Evolutionary conservation across 2,113 vertebrate genomes (phyloP), one percentile per base, ranked within the genome.

Genomic region (Pseudorasbora parva): DNA sequence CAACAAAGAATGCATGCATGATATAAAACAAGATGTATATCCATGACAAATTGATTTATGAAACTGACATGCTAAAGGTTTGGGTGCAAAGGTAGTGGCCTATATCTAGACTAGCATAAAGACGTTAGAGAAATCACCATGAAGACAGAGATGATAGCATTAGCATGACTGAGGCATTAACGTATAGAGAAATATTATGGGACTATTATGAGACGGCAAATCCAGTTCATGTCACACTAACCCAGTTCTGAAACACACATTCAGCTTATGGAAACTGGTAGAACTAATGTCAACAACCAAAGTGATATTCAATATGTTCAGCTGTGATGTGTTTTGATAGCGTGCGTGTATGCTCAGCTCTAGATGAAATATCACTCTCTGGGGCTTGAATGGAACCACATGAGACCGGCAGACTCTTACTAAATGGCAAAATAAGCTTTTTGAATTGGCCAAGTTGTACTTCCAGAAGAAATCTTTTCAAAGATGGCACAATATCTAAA

Each of bases 261-360:
- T 71, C 49, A 56, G 30, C 8, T 15, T 23, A 57, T 54, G 91
- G 91, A 83, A 82, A 75, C 17, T 89, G 88, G 89, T 92, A 88
- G 90, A 78, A 85, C 75, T 37, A 76, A 88, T 91, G 88, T 92
- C 91, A 89, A 90, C 91, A 88, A 88, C 85, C 80, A 49, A 80
- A 87, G 78, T 88, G 88, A 91, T 89, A 87, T 91, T 87, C 74
- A 92, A 88, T 90, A 75, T 88, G 74, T 82, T 59, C 82, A 85
- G 43, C 49, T 73, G 66, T 47, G 62, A 77, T 77, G 25, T 85
- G 89, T 86, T 81, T 89, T 85, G 84, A 85, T 81, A 87, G 86
- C 57, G 86, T 85, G 82, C 74, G 27, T 82, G 78, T 89, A 86
- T 88, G 69, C 59, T 77, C 82, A 27, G 56, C 82, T 72, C 82